Evolutionary conservation across 2,113 vertebrate species (phyloP).

Genomic region (Brachypodius melanocephalos): DNA sequence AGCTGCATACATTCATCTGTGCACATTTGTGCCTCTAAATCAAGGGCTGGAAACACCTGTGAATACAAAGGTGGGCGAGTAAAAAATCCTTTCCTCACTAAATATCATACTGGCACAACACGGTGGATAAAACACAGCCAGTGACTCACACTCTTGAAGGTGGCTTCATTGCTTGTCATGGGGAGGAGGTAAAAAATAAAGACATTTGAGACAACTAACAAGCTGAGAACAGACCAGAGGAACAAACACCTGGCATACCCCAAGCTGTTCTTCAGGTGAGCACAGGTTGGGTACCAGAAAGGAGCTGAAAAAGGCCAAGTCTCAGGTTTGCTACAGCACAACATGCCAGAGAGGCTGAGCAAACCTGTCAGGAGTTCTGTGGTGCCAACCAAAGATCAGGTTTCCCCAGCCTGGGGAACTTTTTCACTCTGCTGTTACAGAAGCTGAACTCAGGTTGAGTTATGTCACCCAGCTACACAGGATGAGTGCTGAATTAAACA

Average conservation of each 20-base stretch:
- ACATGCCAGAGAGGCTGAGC: neutral
- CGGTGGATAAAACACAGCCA: neutral
- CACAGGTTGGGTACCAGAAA: neutral
- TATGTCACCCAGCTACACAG: neutral
- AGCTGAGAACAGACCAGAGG: neutral
- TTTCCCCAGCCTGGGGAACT: neutral
- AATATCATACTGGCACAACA: neutral
- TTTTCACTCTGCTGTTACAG: neutral
- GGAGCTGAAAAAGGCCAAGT: neutral
- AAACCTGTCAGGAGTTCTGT: neutral
- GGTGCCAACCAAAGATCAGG: neutral
- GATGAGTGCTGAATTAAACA: conserved; percentile 42
- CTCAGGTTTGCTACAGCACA: neutral
- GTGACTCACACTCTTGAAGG: neutral
- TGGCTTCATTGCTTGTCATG: accelerated
- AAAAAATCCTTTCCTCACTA: neutral
- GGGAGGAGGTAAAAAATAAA: neutral
- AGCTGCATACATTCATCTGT: neutral
- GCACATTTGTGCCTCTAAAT: neutral
- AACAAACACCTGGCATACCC: neutral
- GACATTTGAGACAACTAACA: neutral
- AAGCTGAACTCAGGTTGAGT: neutral
- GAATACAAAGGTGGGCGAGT: accelerated
- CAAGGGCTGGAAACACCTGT: neutral
- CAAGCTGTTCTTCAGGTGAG: neutral